Evolutionary conservation across 2,888 invertebrate genomes (phyloP).

Genomic region (Linnaemya vulpina): DNA sequence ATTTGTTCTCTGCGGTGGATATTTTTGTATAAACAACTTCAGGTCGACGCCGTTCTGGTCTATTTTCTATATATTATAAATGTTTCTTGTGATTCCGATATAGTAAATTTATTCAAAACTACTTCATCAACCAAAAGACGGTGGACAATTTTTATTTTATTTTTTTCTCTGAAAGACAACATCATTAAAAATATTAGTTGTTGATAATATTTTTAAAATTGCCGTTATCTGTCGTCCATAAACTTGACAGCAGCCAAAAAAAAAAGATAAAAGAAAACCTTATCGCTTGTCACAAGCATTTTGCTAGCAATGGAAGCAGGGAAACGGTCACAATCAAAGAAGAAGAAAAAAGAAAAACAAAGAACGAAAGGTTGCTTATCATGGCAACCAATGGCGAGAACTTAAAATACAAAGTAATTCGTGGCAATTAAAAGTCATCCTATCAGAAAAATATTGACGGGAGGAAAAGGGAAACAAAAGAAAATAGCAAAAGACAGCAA

Average conservation of each 20-base stretch:
- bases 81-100: too few species aligned
- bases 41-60: too few species aligned
- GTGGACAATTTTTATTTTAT: too few species aligned
- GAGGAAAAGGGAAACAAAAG: constrained; percentile 3
- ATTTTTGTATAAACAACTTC: too few species aligned
- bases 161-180: too few species aligned
- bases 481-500: background rate
- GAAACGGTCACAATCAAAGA: constrained; percentile 12
- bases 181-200: too few species aligned
- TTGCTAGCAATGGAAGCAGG: constrained; percentile 35
- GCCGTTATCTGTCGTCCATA: constrained; percentile 42
- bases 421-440: background rate
- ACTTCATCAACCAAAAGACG: too few species aligned
- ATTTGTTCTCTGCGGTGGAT: too few species aligned
- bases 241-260: constrained; percentile 45
- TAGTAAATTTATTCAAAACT: too few species aligned
- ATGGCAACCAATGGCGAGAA: background rate
- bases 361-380: constrained; percentile 61
- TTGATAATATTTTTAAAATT: constrained; percentile 3
- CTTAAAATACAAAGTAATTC: background rate
- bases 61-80: too few species aligned
- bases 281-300: constrained; percentile 56
- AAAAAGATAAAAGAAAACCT: constrained; percentile 59
- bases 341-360: background rate
- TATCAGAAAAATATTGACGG: background rate